Evolutionary conservation across 2,888 invertebrate species (phyloP).

Genomic region (Pristionchus fissidentatus): DNA sequence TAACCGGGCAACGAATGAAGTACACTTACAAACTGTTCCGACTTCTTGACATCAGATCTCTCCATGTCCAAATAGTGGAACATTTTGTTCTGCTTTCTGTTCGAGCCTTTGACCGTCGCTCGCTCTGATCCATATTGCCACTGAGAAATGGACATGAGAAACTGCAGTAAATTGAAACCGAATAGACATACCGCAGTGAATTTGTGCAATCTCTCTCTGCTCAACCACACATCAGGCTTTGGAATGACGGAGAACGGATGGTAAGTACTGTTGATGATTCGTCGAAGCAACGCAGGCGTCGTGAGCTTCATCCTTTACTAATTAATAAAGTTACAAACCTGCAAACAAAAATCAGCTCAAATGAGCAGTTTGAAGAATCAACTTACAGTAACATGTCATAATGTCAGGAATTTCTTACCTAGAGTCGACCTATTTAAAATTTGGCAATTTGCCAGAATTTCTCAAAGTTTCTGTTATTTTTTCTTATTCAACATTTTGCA

Average conservation of each 20-base stretch:
- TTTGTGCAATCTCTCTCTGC: slow-evolving; percentile 67
- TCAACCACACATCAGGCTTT: slow-evolving; percentile 71
- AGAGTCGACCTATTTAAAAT: not conserved
- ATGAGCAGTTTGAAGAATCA: not conserved
- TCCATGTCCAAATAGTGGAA: slow-evolving; percentile 73
- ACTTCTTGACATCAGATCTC: slow-evolving; percentile 62
- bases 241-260: slow-evolving; percentile 71
- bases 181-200: slow-evolving; percentile 67
- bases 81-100: slow-evolving; percentile 68
- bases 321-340: not conserved
- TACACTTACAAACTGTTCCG: slow-evolving; percentile 65
- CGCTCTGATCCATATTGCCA: slow-evolving; percentile 73
- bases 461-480: not conserved
- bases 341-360: not conserved
- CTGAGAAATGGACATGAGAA: slow-evolving; percentile 52
- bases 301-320: slow-evolving; percentile 56
- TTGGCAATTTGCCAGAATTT: slow-evolving; percentile 13
- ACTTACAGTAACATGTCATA: not conserved
- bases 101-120: slow-evolving; percentile 65
- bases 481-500: not conserved
- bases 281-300: slow-evolving; percentile 56
- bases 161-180: too few species aligned
- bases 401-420: not conserved
- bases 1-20: not conserved
- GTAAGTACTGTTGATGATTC: slow-evolving; percentile 71